phyloP scores from a whole-genome alignment of 2,888 invertebrate species.

The Oligia latruncula region DNA sequence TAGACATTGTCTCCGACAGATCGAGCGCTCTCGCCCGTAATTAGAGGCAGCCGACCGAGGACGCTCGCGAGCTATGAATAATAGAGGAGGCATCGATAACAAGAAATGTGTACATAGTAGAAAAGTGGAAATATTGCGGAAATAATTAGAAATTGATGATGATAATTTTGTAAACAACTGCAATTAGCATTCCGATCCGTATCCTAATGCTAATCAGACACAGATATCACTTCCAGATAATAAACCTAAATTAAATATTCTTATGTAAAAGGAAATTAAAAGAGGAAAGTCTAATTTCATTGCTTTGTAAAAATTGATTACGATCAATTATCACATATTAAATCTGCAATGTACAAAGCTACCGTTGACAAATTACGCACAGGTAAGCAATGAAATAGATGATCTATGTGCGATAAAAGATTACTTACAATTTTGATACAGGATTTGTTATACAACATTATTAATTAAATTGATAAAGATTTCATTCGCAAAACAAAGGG shows the following conservation, averaged over 20 bases:
- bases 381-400: conserved; percentile 46
- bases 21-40: conserved; percentile 78
- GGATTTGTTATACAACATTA: conserved; percentile 62
- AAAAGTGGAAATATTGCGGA: background rate
- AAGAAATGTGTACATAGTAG: background rate
- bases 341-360: conserved; percentile 55
- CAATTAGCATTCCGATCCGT: background rate
- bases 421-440: conserved; percentile 56
- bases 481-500: conserved; percentile 46
- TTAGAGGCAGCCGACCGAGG: conserved; percentile 77
- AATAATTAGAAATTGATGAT: conserved; percentile 25
- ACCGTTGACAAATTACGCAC: conserved; percentile 54
- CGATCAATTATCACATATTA: conserved; percentile 56
- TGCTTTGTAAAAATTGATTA: conserved; percentile 58
- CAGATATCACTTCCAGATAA: conserved; percentile 52
- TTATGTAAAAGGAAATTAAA: conserved; percentile 40
- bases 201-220: conserved; percentile 43
- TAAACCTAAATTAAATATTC: conserved; percentile 18
- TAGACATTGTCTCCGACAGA: conserved; percentile 80
- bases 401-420: conserved; percentile 58
- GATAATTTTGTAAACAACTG: conserved; percentile 8
- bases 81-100: conserved; percentile 47
- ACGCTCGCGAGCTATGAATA: conserved; percentile 65
- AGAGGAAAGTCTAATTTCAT: conserved; percentile 36
- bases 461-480: conserved; percentile 65